Evolutionary conservation across 2,888 invertebrate species (phyloP), one percentile per base, ranked within the genome.

Genomic region (Balanococcus diminutus): DNA sequence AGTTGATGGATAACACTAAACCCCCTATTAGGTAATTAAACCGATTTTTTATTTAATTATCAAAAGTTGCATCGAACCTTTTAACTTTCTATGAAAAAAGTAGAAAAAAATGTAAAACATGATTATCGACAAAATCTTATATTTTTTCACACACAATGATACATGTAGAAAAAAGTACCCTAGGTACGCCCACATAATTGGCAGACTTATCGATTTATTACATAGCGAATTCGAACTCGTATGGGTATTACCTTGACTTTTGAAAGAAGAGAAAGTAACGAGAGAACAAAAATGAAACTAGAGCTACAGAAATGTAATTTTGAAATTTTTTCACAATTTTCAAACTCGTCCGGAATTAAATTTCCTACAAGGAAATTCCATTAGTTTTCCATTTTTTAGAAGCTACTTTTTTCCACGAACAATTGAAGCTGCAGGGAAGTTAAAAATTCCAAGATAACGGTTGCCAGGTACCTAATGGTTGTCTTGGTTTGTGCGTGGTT

Each of bases 241-340:
- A n/a, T n/a, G n/a, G n/a, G n/a, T n/a, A 9, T 67, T 67, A 67
- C 61, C 61, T 67, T 67, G 61, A 67, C 61, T 67, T 67, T 67
- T 28, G 61, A 67, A n/a, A 19, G 16, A 3, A 56, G 19, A 56
- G 19, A 67, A 67, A 67, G 11, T 4, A 5, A 3, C 25, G 25
- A 67, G 4, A 2, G 28, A 8, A 25, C 6, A 11, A 51, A 51
- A 51, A 51, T 51, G 19, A 51, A 67, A 67, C 61, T 67, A 11
- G 25, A 67, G 3, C 9, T 9, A 11, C 1, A 25, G 28, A 67
- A 28, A 67, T 67, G 61, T 67, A 67, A 28, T 67, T 56, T 56
- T 25, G 14, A 67, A 67, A 67, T 4, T 25, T 25, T 67, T 67
- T 25, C 61, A 28, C 61, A 67, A 67, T 67, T 67, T 67, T 67